Evolutionary conservation across 2,797 vertebrate species (phyloP).

Genomic region (Pterois miles): DNA sequence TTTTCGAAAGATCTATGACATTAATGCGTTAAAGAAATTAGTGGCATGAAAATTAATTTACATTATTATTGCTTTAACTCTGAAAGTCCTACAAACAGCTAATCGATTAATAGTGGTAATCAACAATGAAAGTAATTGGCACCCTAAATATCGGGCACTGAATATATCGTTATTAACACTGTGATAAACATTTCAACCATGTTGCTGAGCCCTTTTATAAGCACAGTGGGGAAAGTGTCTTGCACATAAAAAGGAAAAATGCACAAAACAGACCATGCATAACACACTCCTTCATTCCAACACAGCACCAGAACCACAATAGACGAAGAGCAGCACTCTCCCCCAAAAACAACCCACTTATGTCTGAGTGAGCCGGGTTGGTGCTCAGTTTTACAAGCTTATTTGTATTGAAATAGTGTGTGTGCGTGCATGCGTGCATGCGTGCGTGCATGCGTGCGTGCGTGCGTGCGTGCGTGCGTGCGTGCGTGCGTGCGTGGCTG

Average conservation of each 20-base stretch:
- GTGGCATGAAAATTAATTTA: rapidly evolving
- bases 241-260: background rate
- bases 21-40: too few relatives aligned
- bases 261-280: background rate
- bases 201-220: background rate
- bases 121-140: too few relatives aligned
- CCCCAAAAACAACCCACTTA: conserved; percentile 1
- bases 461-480: background rate
- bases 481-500: background rate
- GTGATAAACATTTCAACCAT: background rate
- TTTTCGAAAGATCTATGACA: rapidly evolving
- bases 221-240: background rate
- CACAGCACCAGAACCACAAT: conserved; percentile 17
- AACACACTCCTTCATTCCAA: conserved; percentile 16
- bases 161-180: background rate
- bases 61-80: too few relatives aligned
- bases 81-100: too few relatives aligned
- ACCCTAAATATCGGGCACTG: background rate
- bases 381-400: conserved; percentile 12
- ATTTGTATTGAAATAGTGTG: conserved; percentile 1
- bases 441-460: background rate
- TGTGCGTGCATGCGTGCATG: background rate
- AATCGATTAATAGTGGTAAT: too few relatives aligned
- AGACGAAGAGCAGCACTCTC: conserved; percentile 3
- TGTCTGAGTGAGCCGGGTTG: conserved; percentile 10